A percentile compares a stretch with the other conserved stretches of the same genome.
Conservation (phyloP, 2,113 vertebrate genomes). For the Dipodomys merriami region DNA sequence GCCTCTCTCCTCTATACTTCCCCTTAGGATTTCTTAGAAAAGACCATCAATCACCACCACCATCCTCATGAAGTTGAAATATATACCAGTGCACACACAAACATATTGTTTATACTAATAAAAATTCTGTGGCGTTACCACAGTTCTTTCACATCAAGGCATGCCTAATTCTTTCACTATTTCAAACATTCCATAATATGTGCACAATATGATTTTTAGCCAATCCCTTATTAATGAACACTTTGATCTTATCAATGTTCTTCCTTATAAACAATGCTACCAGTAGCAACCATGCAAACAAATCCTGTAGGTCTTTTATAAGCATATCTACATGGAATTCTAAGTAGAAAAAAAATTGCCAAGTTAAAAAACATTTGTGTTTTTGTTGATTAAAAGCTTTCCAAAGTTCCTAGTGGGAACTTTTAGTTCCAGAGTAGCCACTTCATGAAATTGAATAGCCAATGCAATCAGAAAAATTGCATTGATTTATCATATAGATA, state of each 20-base stretch:
- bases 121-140: neutral
- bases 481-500: neutral
- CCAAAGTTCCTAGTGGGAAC: neutral
- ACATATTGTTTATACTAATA: neutral
- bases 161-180: neutral
- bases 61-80: neutral
- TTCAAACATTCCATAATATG: neutral
- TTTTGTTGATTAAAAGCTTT: conserved; percentile 42
- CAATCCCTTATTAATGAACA: neutral
- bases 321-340: neutral
- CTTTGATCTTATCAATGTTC: neutral
- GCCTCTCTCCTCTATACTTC: neutral
- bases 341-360: neutral
- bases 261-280: conserved; percentile 14
- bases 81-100: neutral
- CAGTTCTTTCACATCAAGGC: neutral
- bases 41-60: neutral
- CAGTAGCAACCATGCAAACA: neutral
- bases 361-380: neutral
- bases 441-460: neutral
- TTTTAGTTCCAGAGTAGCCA: neutral
- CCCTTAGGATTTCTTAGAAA: neutral
- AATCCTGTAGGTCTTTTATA: neutral
- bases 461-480: conserved; percentile 59
- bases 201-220: neutral